Percentiles rank a stretch among this genome's conserved stretches.
These are phyloP conservation scores for Porites rus DNA, from an alignment of 92 coral and sea anemone species.

Conservation along the genomic window DNA sequence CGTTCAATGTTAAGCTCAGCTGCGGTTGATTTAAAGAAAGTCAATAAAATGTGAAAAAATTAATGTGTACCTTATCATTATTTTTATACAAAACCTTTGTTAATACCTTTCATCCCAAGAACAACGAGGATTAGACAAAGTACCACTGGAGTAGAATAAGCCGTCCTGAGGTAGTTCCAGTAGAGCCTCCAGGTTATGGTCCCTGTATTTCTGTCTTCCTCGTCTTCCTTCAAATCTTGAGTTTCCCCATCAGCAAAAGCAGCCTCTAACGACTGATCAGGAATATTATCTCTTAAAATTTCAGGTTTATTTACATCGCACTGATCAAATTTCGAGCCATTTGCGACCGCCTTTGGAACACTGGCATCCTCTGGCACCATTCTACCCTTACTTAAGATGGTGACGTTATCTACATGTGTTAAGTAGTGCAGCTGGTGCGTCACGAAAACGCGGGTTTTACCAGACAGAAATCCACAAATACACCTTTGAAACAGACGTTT, in stretches of 20 bases:
- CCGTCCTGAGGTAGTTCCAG: constrained; percentile 17
- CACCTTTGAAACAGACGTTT: constrained; percentile 26
- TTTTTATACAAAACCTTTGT: not conserved
- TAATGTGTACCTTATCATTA: no score
- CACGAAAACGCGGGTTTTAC: constrained; percentile 16
- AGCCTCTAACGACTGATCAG: not conserved
- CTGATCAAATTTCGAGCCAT: not conserved
- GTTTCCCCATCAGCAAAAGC: not conserved
- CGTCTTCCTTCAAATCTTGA: constrained; percentile 23
- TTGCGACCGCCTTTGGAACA: not conserved
- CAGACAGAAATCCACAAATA: constrained; percentile 17
- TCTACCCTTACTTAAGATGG: constrained; percentile 27
- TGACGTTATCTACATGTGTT: constrained; percentile 39
- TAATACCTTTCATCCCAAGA: constrained; percentile 18
- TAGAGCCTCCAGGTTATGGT: constrained; percentile 23
- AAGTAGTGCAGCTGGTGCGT: constrained; percentile 38
- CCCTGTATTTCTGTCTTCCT: constrained; percentile 12
- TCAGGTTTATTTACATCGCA: not conserved
- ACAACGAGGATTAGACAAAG: constrained; percentile 4
- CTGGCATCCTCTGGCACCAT: not conserved
- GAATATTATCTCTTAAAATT: no score
- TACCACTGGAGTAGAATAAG: not conserved
- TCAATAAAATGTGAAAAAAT: no score
- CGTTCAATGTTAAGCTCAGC: no score
- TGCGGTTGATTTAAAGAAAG: no score